Evolutionary conservation across 1,140 invertebrate species (phyloP).

Genomic region (Drosophila watanabei): DNA sequence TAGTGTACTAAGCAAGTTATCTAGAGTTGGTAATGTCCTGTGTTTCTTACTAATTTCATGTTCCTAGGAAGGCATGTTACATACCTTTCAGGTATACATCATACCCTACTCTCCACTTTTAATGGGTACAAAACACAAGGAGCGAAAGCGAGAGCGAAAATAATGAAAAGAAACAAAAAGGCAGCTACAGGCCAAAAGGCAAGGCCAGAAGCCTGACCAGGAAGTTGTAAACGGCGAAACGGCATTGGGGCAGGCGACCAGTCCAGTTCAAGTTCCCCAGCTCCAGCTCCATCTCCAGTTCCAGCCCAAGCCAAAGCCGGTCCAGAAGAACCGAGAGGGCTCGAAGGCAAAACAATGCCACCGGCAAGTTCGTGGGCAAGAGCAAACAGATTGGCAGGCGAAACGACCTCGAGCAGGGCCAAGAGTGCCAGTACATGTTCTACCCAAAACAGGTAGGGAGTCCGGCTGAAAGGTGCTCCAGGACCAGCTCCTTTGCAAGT

Average conservation of each 20-base stretch:
- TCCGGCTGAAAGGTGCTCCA: conserved; percentile 14
- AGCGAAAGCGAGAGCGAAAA: conserved; percentile 34
- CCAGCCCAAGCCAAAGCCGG: conserved; percentile 20
- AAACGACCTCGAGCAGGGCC: conserved; percentile 59
- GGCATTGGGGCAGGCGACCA: conserved; percentile 48
- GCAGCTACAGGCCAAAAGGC: conserved; percentile 45
- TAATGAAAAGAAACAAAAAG: conserved; percentile 32
- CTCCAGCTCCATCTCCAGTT: conserved; percentile 6
- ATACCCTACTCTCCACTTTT: neutral
- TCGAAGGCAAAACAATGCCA: conserved; percentile 35
- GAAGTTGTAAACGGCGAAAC: conserved; percentile 78
- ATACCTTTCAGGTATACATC: neutral
- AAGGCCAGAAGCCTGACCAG: conserved; percentile 71
- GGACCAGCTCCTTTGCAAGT: neutral
- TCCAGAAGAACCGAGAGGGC: conserved; percentile 17
- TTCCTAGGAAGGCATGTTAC: no score
- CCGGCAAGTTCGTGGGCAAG: conserved; percentile 45
- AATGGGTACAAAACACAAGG: conserved; percentile 24
- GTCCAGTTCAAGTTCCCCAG: conserved; percentile 26
- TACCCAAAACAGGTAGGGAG: conserved; percentile 58
- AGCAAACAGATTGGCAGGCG: conserved; percentile 79
- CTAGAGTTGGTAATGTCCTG: fast-evolving
- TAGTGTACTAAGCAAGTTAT: neutral
- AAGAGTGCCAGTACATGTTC: conserved; percentile 17
- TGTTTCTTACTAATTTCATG: neutral